Base-by-base conservation (phyloP, 2,797 vertebrate species). In the Pseudocheirus occidentalis region DNA sequence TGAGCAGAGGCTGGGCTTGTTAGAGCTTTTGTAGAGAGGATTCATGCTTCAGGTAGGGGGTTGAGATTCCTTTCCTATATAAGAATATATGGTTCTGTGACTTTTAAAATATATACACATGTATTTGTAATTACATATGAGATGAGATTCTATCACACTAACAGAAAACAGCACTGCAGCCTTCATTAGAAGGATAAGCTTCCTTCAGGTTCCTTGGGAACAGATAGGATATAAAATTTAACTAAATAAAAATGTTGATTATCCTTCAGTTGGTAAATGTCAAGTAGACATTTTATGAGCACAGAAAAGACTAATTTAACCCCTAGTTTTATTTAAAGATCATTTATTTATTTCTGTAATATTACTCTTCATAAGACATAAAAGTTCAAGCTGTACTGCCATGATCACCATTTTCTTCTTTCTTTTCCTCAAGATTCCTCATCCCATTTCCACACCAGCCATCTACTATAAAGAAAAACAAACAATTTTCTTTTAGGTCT, bases 391-490 rank as follows among this genome's bases (percentile, higher is more conserved):
- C n/a, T 62, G 53, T n/a, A 81, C 16, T 54, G 27, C 31, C 21
- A 52, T 5, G 29, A 50, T 54, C 89, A 90, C 59, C 13, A 66
- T 66, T n/a, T 66, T 6, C 62, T 66, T n/a, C 31, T 66, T 62
- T 0, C 0, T 16, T 95, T 96, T 97, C 28, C 93, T 93, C 52
- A 87, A 46, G 90, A 91, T 90, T 91, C 94, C 91, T 95, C 4
- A 95, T 96, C 90, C 94, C 28, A 13, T 96, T 96, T 34, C 28
- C 93, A 81, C 62, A 81, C 96, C 94, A 97, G 56, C 53, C 95
- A 52, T 9, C 95, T 54, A 93, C 31, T 94, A n/a, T 94, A 53
- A 81, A 90, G 29, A 93, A 90, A 40, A 94, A 73, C 93, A 94
- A 31, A 91, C 18, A 34, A 92, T 97, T 97, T 95, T 95, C 34